Evolutionary conservation across 2,113 vertebrate genomes (phyloP), one percentile per base, ranked within the genome.

Genomic region (Atherinomorus stipes): DNA sequence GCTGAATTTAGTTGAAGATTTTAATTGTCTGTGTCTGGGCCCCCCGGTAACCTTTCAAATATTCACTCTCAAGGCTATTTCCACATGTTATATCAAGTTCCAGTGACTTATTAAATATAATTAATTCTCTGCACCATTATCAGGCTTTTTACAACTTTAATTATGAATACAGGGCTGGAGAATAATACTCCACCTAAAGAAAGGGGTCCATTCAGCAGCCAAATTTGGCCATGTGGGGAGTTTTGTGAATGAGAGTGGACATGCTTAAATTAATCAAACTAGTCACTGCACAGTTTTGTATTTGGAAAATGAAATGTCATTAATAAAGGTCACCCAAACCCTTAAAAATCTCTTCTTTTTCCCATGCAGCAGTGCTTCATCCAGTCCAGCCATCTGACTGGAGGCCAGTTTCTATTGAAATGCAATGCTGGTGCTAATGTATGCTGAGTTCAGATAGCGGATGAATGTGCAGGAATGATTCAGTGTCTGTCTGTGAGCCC

Each of bases 111-210:
- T 75, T 74, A 60, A 52, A 76, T 64, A 45, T 65, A 69, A 28
- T 80, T 67, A 76, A 78, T 83, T 72, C 67, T 26, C 25, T 54
- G 25, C 31, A 50, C 45, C 60, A 70, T 73, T 63, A 69, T 77
- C 44, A 19, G 56, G 53, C 61, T 71, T 60, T 50, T 42, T 47
- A 12, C 34, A 45, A 58, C 38, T 76, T 69, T 74, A 71, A 80
- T 78, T 78, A 75, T 44, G 18, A 37, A 70, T 21, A 69, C 26
- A 45, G 13, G 54, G 62, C 44, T 12, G 45, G 28, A 21, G 73
- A 71, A 78, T 69, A 72, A 77, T 74, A 49, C 61, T 21, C 16
- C 12, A 13, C 4, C 62, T 56, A 34, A 63, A 76, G 71, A 71
- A 73, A 51, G 45, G 18, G 23, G 3, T 28, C 51, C 64, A 71